A percentile compares a stretch with the other conserved stretches of the same genome.
Evolutionary conservation across 2,113 vertebrate species (phyloP).

Genomic region (Rhinichthys klamathensis): DNA sequence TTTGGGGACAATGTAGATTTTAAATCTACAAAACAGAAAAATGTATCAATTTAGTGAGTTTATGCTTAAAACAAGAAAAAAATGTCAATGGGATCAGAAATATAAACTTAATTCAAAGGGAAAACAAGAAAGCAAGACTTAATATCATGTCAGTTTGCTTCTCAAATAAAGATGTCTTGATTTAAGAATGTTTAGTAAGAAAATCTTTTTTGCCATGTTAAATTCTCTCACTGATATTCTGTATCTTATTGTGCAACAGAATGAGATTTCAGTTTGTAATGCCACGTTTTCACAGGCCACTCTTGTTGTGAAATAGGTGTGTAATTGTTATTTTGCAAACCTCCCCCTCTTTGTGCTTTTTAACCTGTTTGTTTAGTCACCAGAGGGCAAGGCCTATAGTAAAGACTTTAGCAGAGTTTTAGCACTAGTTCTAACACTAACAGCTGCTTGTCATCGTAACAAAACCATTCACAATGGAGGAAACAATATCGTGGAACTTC

Average conservation of each 20-base stretch:
- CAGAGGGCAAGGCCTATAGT: neutral
- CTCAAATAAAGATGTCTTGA: no score
- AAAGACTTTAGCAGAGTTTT: neutral
- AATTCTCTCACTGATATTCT: neutral
- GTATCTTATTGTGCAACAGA: neutral
- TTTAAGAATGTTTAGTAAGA: no score
- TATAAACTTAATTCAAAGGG: no score
- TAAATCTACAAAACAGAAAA: no score
- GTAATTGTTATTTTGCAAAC: neutral
- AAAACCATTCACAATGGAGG: slow-evolving; percentile 31
- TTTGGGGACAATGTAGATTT: neutral
- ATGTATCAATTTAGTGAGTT: no score
- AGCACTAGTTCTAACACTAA: neutral
- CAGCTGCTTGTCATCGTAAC: neutral
- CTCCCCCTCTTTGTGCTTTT: slow-evolving; percentile 17
- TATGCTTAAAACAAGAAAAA: no score
- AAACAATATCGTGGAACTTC: slow-evolving; percentile 41
- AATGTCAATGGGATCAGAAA: no score
- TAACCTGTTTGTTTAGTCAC: slow-evolving; percentile 52
- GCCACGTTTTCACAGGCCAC: neutral
- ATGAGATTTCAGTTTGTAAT: neutral
- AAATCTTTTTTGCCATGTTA: no score
- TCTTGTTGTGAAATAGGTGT: neutral
- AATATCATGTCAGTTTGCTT: no score
- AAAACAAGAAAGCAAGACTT: no score